Percentiles rank a stretch among this genome's conserved stretches.
These are phyloP conservation scores for Platyura marginata DNA, from an alignment of 1,140 invertebrate genomes.

Conservation along the genomic window DNA sequence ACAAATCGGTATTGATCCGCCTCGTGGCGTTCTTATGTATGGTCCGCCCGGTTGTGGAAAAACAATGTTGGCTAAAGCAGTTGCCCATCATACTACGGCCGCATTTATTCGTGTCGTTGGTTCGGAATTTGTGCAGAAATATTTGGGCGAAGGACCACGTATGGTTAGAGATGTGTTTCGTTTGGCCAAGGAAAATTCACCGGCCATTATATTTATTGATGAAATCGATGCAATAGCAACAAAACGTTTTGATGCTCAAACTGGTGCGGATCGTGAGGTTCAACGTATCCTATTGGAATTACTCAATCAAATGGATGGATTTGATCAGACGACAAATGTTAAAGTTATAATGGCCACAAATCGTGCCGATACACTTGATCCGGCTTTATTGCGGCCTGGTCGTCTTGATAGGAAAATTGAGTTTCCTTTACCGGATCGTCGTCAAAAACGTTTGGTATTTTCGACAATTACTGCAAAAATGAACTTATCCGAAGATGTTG, in stretches of 20 bases:
- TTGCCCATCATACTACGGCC: slow-evolving; percentile 95
- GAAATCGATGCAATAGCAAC: slow-evolving; percentile 98
- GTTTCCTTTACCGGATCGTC: slow-evolving; percentile 91
- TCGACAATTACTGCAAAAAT: slow-evolving; percentile 96
- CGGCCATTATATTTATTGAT: slow-evolving; percentile 98
- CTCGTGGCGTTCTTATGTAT: slow-evolving; percentile 95
- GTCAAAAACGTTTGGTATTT: slow-evolving; percentile 96
- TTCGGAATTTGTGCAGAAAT: slow-evolving; percentile 99
- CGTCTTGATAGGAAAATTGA: slow-evolving; percentile 98
- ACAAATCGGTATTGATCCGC: slow-evolving; percentile 91
- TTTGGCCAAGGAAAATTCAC: slow-evolving; percentile 96
- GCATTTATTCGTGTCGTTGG: slow-evolving; percentile 97
- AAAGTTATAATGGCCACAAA: slow-evolving; percentile 99
- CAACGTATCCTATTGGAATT: slow-evolving; percentile 95
- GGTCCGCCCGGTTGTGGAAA: slow-evolving; percentile 90
- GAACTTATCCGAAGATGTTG: slow-evolving; percentile 99
- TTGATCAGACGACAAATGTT: slow-evolving; percentile 99
- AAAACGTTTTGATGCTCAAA: slow-evolving; percentile 97
- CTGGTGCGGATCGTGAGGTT: slow-evolving; percentile 96
- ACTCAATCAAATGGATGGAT: slow-evolving; percentile 99
- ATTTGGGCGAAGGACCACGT: slow-evolving; percentile 93
- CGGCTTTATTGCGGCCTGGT: slow-evolving; percentile 89
- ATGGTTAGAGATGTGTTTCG: slow-evolving; percentile 99
- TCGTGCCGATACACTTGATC: slow-evolving; percentile 89
- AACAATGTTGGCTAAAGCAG: slow-evolving; percentile 98